Conservation (phyloP, 2,888 invertebrate genomes). For the Pristionchus fissidentatus region DNA sequence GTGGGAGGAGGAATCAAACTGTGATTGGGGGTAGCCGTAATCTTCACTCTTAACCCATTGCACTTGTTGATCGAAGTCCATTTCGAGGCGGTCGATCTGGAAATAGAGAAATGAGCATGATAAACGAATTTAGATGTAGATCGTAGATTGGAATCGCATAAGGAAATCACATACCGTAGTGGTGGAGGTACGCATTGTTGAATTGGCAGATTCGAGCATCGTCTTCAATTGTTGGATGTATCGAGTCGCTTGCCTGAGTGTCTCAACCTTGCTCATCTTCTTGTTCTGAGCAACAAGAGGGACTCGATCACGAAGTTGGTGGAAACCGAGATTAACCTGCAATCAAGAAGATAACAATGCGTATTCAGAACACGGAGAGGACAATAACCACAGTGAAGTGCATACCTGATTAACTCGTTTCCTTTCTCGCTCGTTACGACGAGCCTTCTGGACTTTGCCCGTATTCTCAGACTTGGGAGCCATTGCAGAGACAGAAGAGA, state of each 20-base stretch:
- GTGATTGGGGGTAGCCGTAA: constrained; percentile 15
- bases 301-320: constrained; percentile 57
- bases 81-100: neutral
- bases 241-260: constrained; percentile 60
- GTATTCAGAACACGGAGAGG: neutral
- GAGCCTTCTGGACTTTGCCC: constrained; percentile 52
- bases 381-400: neutral
- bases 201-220: constrained; percentile 42
- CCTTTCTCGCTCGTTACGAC: constrained; percentile 61
- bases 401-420: constrained; percentile 61
- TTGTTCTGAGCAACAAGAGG: constrained; percentile 54
- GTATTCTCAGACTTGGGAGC: neutral
- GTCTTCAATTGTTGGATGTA: constrained; percentile 58
- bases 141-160: no score
- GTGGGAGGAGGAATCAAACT: constrained; percentile 10
- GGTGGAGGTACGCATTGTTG: neutral
- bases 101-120: neutral
- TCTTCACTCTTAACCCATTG: constrained; percentile 34
- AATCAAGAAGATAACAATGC: neutral
- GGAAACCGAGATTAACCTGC: constrained; percentile 63
- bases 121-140: neutral
- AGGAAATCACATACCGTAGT: neutral
- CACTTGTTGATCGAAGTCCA: neutral
- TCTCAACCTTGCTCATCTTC: constrained; percentile 64
- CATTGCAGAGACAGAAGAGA: constrained; percentile 19